Evolutionary conservation across 2,113 vertebrate genomes (phyloP), one percentile per base, ranked within the genome.

Genomic region (Peromyscus polionotus): DNA sequence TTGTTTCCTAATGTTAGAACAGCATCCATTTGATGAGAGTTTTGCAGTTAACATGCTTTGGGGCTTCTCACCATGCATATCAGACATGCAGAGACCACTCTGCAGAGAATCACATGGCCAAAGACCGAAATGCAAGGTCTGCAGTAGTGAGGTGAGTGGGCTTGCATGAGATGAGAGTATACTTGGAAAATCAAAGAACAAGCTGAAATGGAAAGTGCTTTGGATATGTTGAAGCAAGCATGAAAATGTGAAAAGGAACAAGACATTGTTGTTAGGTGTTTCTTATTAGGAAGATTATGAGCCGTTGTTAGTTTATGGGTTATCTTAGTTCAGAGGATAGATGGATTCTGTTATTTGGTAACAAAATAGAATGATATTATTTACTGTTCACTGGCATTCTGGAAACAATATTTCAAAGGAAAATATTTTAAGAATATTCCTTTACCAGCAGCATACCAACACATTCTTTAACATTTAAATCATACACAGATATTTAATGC

Each of bases 371-470:
- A 1, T 5, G 97, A 48, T 67, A 95, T 68, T 97, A 42, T 28
- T 97, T 88, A 51, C 67, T 96, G 33, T 76, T 91, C 13, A 0
- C 59, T 98, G 54, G 12, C 83, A 93, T 90, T 39, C 84, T 95
- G 51, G 54, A 13, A 5, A 80, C 85, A 98, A 95, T 96, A 97
- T 97, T 92, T 98, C 95, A 91, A 92, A 96, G 92, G 14, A 20
- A 51, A 98, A 92, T 94, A 96, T 97, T 98, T 97, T 95, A 94
- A 98, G 96, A 96, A 79, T 96, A 90, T 85, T 95, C 91, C 80
- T 95, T 93, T 88, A 80, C 65, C 81, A 94, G 16, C 22, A 70
- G 5, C 33, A 81, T n/a, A 10, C 10, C 5, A 87, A 91, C 67
- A 31, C 45, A 97, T 89, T 90, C 93, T 94, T 98, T 90, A 97